These are phyloP conservation scores for Cavia porcellus DNA, from an alignment of 2,113 vertebrate genomes.

Conservation along the genomic window DNA sequence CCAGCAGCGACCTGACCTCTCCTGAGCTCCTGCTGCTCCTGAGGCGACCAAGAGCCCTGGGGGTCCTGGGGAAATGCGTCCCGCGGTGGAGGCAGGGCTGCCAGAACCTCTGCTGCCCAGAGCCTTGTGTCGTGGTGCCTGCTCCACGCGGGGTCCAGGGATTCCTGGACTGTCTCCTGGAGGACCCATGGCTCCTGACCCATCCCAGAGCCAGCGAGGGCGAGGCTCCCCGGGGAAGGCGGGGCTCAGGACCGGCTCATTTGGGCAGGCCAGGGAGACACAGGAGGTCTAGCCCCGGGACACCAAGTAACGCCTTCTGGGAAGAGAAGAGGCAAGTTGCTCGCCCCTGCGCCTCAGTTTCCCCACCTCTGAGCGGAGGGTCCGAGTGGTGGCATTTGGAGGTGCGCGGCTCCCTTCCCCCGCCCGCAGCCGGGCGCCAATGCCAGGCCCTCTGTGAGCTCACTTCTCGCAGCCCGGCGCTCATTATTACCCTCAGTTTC, in stretches of 20 bases:
- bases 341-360: not conserved
- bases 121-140: not conserved
- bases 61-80: not conserved
- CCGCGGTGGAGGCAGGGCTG: no score
- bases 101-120: not conserved
- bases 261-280: not conserved
- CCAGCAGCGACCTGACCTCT: not conserved
- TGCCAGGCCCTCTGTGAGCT: constrained; percentile 37
- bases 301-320: not conserved
- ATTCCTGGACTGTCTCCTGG: not conserved
- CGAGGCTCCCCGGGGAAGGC: not conserved
- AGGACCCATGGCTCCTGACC: not conserved
- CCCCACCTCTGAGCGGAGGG: not conserved
- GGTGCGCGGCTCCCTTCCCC: not conserved
- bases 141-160: not conserved
- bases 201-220: not conserved
- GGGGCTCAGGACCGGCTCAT: not conserved
- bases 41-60: not conserved
- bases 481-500: not conserved
- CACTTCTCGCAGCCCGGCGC: not conserved
- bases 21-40: not conserved
- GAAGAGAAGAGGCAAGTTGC: not conserved
- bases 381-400: not conserved
- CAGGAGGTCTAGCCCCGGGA: not conserved
- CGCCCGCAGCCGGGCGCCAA: not conserved